Conservation (phyloP, 2,888 invertebrate species). For the Troilus luridus region DNA sequence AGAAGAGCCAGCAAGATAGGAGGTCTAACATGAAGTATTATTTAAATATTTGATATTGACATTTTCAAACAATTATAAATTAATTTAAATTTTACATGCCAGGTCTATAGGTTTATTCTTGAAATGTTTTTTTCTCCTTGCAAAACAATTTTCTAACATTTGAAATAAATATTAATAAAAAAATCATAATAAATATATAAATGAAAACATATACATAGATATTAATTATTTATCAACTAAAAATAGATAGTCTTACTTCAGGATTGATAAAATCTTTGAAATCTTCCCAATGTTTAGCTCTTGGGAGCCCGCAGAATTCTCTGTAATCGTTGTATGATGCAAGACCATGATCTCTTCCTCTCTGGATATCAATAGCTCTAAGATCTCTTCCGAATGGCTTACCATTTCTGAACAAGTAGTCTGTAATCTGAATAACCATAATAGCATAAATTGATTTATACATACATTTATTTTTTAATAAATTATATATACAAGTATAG, state of each 20-base stretch:
- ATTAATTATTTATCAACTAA: not conserved
- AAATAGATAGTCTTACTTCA: slow-evolving; percentile 71
- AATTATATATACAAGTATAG: not conserved
- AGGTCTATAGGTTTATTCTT: too few species aligned
- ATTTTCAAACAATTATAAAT: too few species aligned
- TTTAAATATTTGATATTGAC: too few species aligned
- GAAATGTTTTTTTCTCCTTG: too few species aligned
- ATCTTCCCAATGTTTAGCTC: slow-evolving; percentile 79
- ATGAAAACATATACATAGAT: not conserved
- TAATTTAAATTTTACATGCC: too few species aligned
- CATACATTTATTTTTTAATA: not conserved
- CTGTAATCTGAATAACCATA: slow-evolving; percentile 73
- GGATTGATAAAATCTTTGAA: slow-evolving; percentile 78
- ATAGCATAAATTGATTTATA: not conserved
- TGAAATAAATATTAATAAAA: too few species aligned
- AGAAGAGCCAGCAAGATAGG: too few species aligned
- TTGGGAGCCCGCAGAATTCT: slow-evolving; percentile 80
- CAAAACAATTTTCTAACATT: too few species aligned
- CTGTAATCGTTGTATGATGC: slow-evolving; percentile 85
- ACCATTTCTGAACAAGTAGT: slow-evolving; percentile 78
- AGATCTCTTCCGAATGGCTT: slow-evolving; percentile 85
- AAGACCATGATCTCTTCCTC: slow-evolving; percentile 89
- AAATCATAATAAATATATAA: not conserved
- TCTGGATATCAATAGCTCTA: slow-evolving; percentile 86
- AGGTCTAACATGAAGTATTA: too few species aligned